These are phyloP conservation scores for Drosophila pullipes DNA, from an alignment of 2,888 invertebrate species.

Conservation along the genomic window DNA sequence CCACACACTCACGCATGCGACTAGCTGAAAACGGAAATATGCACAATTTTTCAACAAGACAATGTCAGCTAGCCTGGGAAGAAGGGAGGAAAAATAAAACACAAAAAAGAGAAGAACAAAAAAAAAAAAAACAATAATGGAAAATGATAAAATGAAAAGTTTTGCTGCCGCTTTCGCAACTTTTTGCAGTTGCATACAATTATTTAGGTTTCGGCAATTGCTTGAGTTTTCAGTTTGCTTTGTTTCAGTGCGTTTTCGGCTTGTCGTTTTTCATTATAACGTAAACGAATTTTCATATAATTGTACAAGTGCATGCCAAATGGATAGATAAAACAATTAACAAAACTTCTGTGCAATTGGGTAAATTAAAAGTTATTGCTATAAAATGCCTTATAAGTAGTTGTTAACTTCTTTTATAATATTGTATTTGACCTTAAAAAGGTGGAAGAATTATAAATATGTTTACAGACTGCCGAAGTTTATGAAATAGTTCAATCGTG, in stretches of 20 bases:
- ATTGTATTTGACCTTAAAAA: no score
- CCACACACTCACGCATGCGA: constrained; percentile 21
- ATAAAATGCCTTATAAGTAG: constrained; percentile 16
- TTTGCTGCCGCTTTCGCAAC: constrained; percentile 58
- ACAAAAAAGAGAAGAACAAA: constrained; percentile 5
- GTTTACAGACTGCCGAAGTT: no score
- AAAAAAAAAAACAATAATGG: constrained; percentile 12
- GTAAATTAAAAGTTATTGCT: constrained; percentile 43
- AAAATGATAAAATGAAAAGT: constrained; percentile 65
- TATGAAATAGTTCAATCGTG: neutral
- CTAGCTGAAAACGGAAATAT: constrained; percentile 76
- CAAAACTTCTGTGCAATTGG: constrained; percentile 23
- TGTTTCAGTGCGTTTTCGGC: constrained; percentile 58
- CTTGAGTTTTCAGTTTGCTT: constrained; percentile 69
- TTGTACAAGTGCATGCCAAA: constrained; percentile 53
- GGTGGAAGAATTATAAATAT: neutral
- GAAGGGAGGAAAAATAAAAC: constrained; percentile 15
- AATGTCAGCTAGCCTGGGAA: constrained; percentile 65
- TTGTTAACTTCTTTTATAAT: neutral
- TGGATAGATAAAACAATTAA: constrained; percentile 46
- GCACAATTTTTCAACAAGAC: constrained; percentile 80
- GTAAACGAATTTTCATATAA: constrained; percentile 42
- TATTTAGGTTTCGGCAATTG: constrained; percentile 67
- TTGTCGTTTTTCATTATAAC: constrained; percentile 21
- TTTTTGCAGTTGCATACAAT: constrained; percentile 67